phyloP scores from a whole-genome alignment of 1,140 invertebrate species.

The Eumeta japonica region DNA sequence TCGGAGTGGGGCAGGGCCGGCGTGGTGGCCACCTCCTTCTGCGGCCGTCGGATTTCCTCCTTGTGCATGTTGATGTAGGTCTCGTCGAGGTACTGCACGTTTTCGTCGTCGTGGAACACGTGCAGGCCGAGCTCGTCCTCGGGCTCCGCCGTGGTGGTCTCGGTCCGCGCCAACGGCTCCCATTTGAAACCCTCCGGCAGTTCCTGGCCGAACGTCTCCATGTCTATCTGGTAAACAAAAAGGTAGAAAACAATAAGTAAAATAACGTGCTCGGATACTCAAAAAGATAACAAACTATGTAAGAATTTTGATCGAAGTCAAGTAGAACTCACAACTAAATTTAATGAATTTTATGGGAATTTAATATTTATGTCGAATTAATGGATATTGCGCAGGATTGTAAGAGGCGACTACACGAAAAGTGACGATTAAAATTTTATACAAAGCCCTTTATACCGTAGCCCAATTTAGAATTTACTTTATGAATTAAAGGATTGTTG shows the following conservation, averaged over 20 bases:
- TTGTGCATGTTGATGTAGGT: slow-evolving; percentile 47
- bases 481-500: too few relatives aligned
- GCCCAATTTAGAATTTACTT: too few relatives aligned
- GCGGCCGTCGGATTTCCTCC: slow-evolving; percentile 43
- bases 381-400: too few relatives aligned
- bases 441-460: too few relatives aligned
- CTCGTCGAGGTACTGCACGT: slow-evolving; percentile 47
- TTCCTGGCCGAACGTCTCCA: slow-evolving; percentile 33
- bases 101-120: slow-evolving; percentile 43
- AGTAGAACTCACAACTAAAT: too few relatives aligned
- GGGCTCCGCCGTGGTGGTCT: slow-evolving; percentile 34
- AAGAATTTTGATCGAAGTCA: slow-evolving; percentile 9
- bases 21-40: slow-evolving; percentile 34
- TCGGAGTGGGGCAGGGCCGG: too few relatives aligned
- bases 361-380: background rate
- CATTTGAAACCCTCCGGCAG: slow-evolving; percentile 47
- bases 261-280: background rate
- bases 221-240: slow-evolving; percentile 31
- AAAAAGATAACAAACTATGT: slow-evolving; percentile 9
- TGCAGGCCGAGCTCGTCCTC: slow-evolving; percentile 40
- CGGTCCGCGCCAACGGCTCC: slow-evolving; percentile 38
- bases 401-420: too few relatives aligned
- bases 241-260: background rate
- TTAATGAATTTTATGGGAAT: too few relatives aligned
- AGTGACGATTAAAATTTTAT: too few relatives aligned